Evolutionary conservation across 1,140 invertebrate genomes (phyloP), one percentile per base, ranked within the genome.

Genomic region (Stenopsyche tienmushanensis): DNA sequence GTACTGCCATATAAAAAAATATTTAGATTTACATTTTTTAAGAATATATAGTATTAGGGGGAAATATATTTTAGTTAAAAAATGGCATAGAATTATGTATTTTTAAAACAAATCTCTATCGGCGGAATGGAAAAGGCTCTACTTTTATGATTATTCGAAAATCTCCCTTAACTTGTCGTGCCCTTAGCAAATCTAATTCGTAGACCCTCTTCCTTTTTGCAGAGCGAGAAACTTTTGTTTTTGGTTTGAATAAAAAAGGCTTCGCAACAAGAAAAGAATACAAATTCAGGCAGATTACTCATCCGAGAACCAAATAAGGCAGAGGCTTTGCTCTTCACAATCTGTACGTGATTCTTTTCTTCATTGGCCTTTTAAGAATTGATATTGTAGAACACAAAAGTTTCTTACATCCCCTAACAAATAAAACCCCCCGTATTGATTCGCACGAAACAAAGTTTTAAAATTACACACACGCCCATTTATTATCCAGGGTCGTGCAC

Each of bases 221-320:
- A 20, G 29, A n/a, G 50, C 13, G 50, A 17, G 17, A 57, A 57
- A 57, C 26, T 57, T 57, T 57, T 57, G 26, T 57, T 34, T 57
- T 53, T 25, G 26, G 26, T 57, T 57, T 57, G 53, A 41, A 34
- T 41, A 57, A 34, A 34, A 41, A 57, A 57, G 18, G 34, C n/a
- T 21, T 57, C 29, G 24, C 25, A 41, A 53, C 64, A 60, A 52
- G 45, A 18, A 57, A 54, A 34, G 65, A 66, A 66, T 66, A 66
- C 65, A 66, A 66, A 66, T 66, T 66, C 53, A 53, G 41, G 34
- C 50, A 66, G 54, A 66, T 66, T 66, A 66, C 65, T 66, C 65
- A 62, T 39, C 55, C 47, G 64, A 54, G 24, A 65, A 53, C 55
- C 25, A 53, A 65, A 65, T 59, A 60, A 60, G 55, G 55, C 45